Base-by-base conservation (phyloP, 2,797 vertebrate genomes). In the Morus bassanus region DNA sequence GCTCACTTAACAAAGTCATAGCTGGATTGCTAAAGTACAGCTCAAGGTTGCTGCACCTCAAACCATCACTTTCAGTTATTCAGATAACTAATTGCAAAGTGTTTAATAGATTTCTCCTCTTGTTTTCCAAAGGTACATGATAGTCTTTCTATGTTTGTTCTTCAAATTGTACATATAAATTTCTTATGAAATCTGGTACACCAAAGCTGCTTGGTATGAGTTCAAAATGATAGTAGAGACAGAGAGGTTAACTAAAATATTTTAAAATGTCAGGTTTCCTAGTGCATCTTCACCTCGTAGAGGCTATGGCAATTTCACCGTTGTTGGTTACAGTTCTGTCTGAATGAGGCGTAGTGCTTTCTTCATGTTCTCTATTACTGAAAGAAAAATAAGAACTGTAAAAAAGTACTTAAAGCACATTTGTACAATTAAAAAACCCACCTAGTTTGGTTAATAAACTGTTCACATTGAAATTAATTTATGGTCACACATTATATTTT, bases 351-450 rank as follows among this genome's bases (percentile, higher is more conserved):
- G 98, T 56, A 98, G 69, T 60, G 98, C 98, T 96, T 98, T 98
- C 97, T 98, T 98, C 98, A 98, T 98, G 82, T 98, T 98, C 82
- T 98, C 98, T 97, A 98, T 96, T 91, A 98, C 98, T 98, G 96
- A 80, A 97, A 97, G 61, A 78, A 97, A 70, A 96, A 69, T 8
- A 69, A 68, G 6, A 86, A 65, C 11, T 46, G 33, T 76, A 79
- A 94, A 92, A 81, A 64, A 28, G 3, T 24, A 37, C 30, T 68
- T 57, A 17, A 80, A 90, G 4, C 35, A 11, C 8, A 64, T 76
- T 72, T 74, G 7, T 69, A 65, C 6, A n/a, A 46, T 70, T 35
- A 37, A 59, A 75, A 82, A 41, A 2, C 4, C 2, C n/a, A 48
- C 11, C 24, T 45, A 33, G 6, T 69, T 83, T 46, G 24, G 57